phyloP scores from a whole-genome alignment of 2,888 invertebrate genomes.

The Andricus quercusramuli region DNA sequence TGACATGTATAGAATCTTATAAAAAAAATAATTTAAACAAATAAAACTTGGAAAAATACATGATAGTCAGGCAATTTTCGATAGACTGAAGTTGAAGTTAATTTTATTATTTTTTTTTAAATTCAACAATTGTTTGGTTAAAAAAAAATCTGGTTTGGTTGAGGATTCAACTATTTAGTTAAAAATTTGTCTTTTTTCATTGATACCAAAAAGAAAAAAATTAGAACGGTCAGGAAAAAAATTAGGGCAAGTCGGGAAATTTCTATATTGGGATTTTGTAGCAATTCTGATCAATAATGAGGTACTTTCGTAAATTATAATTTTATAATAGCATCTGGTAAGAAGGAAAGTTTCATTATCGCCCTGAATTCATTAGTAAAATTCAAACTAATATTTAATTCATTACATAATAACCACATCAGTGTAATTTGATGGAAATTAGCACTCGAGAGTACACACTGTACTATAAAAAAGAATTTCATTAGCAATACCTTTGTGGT shows the following conservation, averaged over 20 bases:
- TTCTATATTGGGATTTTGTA: too few species aligned
- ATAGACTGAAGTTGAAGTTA: too few species aligned
- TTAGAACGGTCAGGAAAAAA: too few species aligned
- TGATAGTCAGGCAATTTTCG: too few species aligned
- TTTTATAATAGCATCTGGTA: background rate
- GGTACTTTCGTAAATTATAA: background rate
- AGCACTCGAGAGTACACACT: background rate
- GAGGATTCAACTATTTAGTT: too few species aligned
- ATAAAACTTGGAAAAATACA: background rate
- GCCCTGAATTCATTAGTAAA: background rate
- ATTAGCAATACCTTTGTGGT: background rate
- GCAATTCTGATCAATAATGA: background rate
- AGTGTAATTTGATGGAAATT: slow-evolving; percentile 1
- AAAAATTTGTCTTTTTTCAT: too few species aligned
- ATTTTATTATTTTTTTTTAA: too few species aligned
- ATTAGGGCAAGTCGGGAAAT: too few species aligned
- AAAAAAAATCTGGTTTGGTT: too few species aligned
- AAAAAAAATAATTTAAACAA: background rate
- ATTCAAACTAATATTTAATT: background rate
- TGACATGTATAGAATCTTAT: background rate
- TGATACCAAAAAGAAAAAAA: too few species aligned
- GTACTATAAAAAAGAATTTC: background rate
- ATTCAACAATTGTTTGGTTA: too few species aligned
- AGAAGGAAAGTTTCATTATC: background rate
- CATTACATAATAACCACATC: background rate